phyloP scores from a whole-genome alignment of 2,888 invertebrate species.

The Agriopis marginaria region DNA sequence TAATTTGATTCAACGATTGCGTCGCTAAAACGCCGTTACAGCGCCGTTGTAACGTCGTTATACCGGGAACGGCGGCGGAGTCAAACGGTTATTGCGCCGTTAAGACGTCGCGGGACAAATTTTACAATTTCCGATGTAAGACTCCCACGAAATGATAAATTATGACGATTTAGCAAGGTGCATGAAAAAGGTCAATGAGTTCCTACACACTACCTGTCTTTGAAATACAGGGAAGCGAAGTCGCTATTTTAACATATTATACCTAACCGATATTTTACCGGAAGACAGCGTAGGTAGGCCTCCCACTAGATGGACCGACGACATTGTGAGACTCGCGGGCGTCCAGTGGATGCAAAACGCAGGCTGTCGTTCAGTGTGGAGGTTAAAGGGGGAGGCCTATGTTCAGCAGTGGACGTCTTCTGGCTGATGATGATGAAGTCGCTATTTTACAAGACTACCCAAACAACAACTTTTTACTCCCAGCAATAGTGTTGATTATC shows the following conservation, averaged over 20 bases:
- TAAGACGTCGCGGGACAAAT: conserved; percentile 7
- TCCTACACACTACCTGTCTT: background rate
- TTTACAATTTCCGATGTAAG: conserved; percentile 20
- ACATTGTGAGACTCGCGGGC: too few relatives aligned
- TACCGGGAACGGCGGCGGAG: conserved; percentile 2
- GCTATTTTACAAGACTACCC: background rate
- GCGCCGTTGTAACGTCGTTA: conserved; percentile 6
- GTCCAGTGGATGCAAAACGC: too few relatives aligned
- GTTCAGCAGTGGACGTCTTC: too few relatives aligned
- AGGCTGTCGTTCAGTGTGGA: too few relatives aligned
- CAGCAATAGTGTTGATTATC: too few relatives aligned
- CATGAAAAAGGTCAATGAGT: background rate
- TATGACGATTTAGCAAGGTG: conserved; percentile 4
- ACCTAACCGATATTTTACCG: too few relatives aligned
- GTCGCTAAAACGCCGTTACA: conserved; percentile 7
- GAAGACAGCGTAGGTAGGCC: too few relatives aligned
- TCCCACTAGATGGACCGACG: too few relatives aligned
- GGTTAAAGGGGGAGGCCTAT: too few relatives aligned
- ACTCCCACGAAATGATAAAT: conserved; percentile 2
- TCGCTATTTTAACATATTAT: too few relatives aligned
- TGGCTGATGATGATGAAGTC: too few relatives aligned
- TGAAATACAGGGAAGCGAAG: background rate
- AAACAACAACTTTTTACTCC: too few relatives aligned
- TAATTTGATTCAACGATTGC: background rate
- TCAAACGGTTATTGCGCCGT: conserved; percentile 14